Evolutionary conservation across 1,140 invertebrate genomes (phyloP).

Genomic region (Aphaenogaster ashmeadi): DNA sequence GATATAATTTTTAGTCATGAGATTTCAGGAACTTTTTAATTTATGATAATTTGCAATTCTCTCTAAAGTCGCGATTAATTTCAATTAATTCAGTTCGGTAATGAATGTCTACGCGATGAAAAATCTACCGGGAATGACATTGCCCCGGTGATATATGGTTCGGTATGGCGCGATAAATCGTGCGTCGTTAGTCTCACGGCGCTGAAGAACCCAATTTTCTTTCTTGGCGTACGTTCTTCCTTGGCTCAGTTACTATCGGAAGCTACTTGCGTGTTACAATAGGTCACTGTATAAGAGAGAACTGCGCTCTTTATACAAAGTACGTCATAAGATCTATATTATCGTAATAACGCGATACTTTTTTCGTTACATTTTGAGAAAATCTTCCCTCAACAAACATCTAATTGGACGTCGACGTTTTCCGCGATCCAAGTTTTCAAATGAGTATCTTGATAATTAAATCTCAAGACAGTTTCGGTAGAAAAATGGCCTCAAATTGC

Average conservation of each 20-base stretch:
- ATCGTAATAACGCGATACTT: not conserved
- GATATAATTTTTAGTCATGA: not conserved
- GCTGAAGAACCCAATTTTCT: slow-evolving; percentile 33
- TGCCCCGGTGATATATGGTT: not conserved
- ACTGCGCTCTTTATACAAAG: not conserved
- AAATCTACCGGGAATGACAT: slow-evolving; percentile 3
- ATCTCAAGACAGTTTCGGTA: not conserved
- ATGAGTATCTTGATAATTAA: not conserved
- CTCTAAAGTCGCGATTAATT: not conserved
- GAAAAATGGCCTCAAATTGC: slow-evolving; percentile 2
- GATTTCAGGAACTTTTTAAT: not conserved
- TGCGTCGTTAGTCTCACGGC: not conserved
- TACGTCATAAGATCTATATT: not conserved
- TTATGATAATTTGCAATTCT: not conserved
- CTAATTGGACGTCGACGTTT: not conserved
- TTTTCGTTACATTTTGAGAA: not conserved
- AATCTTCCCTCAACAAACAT: not conserved
- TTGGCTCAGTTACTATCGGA: slow-evolving; percentile 10
- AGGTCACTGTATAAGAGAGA: not conserved
- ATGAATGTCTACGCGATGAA: not conserved
- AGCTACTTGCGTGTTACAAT: slow-evolving; percentile 9
- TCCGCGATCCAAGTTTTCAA: not conserved
- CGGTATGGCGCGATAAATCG: slow-evolving; percentile 32
- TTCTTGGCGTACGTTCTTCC: slow-evolving; percentile 1
- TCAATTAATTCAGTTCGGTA: not conserved